A percentile compares a stretch with the other conserved stretches of the same genome.
Conservation (phyloP, 2,888 invertebrate genomes). For the Lamellibrachia satsuma region DNA sequence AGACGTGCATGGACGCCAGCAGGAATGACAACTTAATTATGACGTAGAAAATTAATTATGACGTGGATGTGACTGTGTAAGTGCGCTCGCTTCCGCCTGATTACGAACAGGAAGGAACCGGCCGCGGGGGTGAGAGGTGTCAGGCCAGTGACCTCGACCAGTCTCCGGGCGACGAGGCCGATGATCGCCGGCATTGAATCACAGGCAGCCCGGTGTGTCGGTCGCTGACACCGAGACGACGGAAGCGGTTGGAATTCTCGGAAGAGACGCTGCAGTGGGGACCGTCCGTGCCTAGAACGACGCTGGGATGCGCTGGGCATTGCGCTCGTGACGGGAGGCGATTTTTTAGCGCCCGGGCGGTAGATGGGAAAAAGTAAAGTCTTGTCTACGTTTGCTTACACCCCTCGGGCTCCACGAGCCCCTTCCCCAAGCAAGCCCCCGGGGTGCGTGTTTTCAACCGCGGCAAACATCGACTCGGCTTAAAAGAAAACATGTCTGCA, state of each 20-base stretch:
- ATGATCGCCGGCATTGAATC: not conserved
- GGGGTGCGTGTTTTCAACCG: too few relatives aligned
- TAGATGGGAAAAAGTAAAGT: not conserved
- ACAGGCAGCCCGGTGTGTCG: not conserved
- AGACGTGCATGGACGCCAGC: not conserved
- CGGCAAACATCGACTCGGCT: too few relatives aligned
- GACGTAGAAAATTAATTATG: not conserved
- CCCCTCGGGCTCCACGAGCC: too few relatives aligned
- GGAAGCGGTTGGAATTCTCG: not conserved
- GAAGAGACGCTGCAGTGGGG: not conserved
- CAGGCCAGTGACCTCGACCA: not conserved
- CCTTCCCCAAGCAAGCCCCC: too few relatives aligned
- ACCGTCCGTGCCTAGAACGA: not conserved
- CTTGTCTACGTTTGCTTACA: not conserved
- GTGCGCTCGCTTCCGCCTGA: not conserved
- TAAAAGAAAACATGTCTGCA: too few relatives aligned
- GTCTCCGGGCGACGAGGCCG: not conserved
- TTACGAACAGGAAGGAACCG: not conserved
- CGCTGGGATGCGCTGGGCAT: not conserved
- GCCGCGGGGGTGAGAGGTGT: not conserved
- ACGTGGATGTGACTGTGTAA: not conserved
- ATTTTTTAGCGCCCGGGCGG: not conserved
- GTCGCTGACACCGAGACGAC: not conserved
- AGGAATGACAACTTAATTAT: conserved; percentile 8
- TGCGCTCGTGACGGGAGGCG: not conserved